Evolutionary conservation across 2,113 vertebrate genomes (phyloP), one percentile per base, ranked within the genome.

Genomic region (Poeciliopsis prolifica): DNA sequence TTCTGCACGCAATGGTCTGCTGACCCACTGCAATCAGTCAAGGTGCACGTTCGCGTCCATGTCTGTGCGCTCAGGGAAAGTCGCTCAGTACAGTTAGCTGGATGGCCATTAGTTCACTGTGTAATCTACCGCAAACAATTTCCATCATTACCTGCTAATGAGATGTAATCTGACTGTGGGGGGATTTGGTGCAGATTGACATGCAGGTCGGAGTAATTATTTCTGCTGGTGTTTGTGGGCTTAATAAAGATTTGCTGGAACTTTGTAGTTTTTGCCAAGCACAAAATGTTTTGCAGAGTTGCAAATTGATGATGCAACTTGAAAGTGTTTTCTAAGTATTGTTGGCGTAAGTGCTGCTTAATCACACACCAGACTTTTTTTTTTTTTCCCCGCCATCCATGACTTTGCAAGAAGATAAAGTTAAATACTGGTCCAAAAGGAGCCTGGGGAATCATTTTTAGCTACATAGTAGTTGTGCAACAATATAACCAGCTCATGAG

Each of bases 1-100:
- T 75, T 82, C 81, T 90, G 89, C 90, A 92, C 87, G 88, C 90
- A 87, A 91, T 67, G 84, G 90, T 93, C 88, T 91, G 88, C 89
- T 92, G 90, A 91, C 86, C 87, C 74, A 65, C 70, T 82, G 79
- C 88, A 86, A 61, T 87, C 84, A 90, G 86, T 88, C 89, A 86
- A 90, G 75, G 81, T 86, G 83, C 61, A 44, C 75, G 72, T 65
- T 10, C 2, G 26, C 61, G 26, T 66, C 33, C 54, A 54, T 65
- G 33, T 76, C 62, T 69, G 76, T 75, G 60, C 51, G 74, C 48
- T 44, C 48, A 37, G 77, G 77, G 61, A 72, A 42, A 74, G 44
- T 48, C 44, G 4, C 14, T 48, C 37, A 70, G 19, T 37, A 66
- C 48, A 63, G 48, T 19, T 42, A 61, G 19, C 70, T 67, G 12